Percentiles rank a stretch among this genome's conserved stretches.
Conservation (phyloP, 2,797 vertebrate species). For the Loris lydekkerianus region DNA sequence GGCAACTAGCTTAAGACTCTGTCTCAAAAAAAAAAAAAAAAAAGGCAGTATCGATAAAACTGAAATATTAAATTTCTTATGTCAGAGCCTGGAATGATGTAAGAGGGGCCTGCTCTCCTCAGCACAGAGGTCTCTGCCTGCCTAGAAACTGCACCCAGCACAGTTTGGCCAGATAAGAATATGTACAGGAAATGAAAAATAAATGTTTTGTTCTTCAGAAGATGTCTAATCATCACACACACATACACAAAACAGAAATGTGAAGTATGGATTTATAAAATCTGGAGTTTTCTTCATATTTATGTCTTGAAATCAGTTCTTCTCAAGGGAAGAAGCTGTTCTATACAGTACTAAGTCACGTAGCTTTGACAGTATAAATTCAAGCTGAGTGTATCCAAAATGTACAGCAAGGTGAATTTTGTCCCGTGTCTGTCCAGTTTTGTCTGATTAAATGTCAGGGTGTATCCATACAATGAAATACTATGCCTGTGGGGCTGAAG, state of each 20-base stretch:
- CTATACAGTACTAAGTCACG: background rate
- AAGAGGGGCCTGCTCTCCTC: background rate
- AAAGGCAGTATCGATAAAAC: background rate
- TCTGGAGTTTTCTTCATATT: conserved; percentile 32
- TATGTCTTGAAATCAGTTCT: conserved; percentile 1
- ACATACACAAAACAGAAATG: background rate
- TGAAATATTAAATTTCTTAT: background rate
- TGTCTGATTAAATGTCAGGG: background rate
- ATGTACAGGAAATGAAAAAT: background rate
- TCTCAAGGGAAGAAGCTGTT: background rate
- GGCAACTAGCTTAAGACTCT: no score
- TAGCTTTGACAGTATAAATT: background rate
- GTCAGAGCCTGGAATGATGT: background rate
- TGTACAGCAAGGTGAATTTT: background rate
- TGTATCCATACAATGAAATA: background rate
- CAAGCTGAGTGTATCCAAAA: background rate
- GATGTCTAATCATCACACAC: background rate
- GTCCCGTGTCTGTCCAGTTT: background rate
- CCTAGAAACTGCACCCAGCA: background rate
- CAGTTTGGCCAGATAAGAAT: background rate
- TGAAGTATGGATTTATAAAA: conserved; percentile 33
- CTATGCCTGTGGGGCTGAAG: background rate
- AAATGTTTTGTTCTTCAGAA: background rate
- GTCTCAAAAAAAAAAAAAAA: no score
- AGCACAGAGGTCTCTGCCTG: background rate